These are phyloP conservation scores for Drosophila kanapiae DNA, from an alignment of 1,140 invertebrate genomes.

Conservation along the genomic window DNA sequence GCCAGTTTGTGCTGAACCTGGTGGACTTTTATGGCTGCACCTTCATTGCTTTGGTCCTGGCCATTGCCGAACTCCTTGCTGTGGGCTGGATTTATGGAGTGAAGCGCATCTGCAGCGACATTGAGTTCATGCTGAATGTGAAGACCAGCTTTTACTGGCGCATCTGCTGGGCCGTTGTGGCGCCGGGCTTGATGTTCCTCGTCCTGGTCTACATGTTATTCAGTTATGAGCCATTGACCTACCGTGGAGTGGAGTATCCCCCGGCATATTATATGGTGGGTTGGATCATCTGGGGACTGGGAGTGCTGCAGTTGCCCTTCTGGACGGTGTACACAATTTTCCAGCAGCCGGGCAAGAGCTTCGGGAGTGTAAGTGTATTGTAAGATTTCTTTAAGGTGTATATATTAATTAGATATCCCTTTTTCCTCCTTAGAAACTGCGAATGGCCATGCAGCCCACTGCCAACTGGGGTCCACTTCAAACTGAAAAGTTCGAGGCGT, in stretches of 20 bases:
- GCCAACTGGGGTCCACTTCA: constrained; percentile 71
- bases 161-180: constrained; percentile 92
- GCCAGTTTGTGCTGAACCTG: constrained; percentile 93
- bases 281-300: constrained; percentile 86
- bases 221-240: constrained; percentile 86
- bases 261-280: constrained; percentile 85
- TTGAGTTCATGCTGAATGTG: constrained; percentile 91
- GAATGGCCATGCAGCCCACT: constrained; percentile 58
- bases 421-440: constrained; percentile 45
- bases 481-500: constrained; percentile 59
- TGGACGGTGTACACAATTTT: constrained; percentile 83
- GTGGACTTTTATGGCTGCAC: constrained; percentile 94
- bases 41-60: constrained; percentile 91
- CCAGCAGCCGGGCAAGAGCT: constrained; percentile 64
- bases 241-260: constrained; percentile 86
- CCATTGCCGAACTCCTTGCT: constrained; percentile 89
- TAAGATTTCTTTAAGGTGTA: neutral
- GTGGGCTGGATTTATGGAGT: constrained; percentile 92
- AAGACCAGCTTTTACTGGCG: constrained; percentile 92
- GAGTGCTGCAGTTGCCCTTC: constrained; percentile 86
- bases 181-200: constrained; percentile 90
- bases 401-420: neutral
- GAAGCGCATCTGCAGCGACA: constrained; percentile 88
- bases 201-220: constrained; percentile 89
- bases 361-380: constrained; percentile 46